Percentiles rank a stretch among this genome's conserved stretches.
phyloP scores from a whole-genome alignment of 2,113 vertebrate species.

The Vicugna pacos region DNA sequence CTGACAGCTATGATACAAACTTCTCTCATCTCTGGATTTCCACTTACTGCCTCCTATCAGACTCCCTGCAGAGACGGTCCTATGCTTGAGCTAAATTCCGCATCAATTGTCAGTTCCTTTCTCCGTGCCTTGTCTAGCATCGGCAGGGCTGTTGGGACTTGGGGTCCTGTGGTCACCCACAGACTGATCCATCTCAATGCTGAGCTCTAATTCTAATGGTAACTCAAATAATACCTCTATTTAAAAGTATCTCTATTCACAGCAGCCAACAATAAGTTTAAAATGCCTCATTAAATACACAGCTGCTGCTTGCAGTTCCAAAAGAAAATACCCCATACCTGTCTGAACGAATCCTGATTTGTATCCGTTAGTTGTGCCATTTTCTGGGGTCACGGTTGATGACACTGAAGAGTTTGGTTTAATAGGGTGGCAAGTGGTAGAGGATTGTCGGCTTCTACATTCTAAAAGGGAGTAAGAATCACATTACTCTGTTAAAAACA shows the following conservation, averaged over 20 bases:
- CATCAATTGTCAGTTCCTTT: background rate
- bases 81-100: background rate
- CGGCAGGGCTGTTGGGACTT: background rate
- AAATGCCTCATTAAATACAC: constrained; percentile 34
- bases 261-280: background rate
- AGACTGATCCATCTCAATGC: background rate
- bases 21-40: background rate
- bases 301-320: background rate
- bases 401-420: constrained; percentile 95
- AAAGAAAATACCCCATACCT: constrained; percentile 87
- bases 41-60: background rate
- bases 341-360: constrained; percentile 94
- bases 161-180: background rate
- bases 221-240: background rate
- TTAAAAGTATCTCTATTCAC: constrained; percentile 33
- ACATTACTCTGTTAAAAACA: constrained; percentile 66
- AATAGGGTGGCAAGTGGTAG: constrained; percentile 90
- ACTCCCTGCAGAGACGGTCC: background rate
- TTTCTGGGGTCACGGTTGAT: constrained; percentile 92
- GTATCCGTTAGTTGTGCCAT: constrained; percentile 93
- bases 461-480: constrained; percentile 89
- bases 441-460: constrained; percentile 94
- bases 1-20: background rate
- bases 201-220: constrained; percentile 12
- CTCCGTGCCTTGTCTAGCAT: background rate